Evolutionary conservation across 1,140 invertebrate genomes (phyloP), one percentile per base, ranked within the genome.

Genomic region (Hetaerina americana): DNA sequence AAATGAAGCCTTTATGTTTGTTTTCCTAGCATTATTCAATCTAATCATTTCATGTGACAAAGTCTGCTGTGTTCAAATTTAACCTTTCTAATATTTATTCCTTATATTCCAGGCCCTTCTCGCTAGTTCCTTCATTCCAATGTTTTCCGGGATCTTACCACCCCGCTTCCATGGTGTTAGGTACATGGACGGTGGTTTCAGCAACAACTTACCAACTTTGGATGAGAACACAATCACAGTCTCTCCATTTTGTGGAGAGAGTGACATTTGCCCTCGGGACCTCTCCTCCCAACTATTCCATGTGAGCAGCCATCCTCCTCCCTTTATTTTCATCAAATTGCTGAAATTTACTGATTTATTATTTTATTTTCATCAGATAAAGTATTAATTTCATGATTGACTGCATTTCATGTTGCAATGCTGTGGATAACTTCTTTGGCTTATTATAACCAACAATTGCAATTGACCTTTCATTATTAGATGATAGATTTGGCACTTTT

Each of bases 181-280:
- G 26, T 98, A 98, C 79, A 95, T 98, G 86, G 97, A 99, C 80
- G 97, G 97, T 27, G 96, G 96, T 5, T 93, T 97, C 77, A 96
- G 93, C 71, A 92, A 99, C 76, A 99, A 99, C 84, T 83, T 98
- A 75, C 96, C 96, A 1, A 89, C 92, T 1, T 80, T 98, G 15
- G 94, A 99, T 80, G 91, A 95, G 78, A 91, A 97, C 78, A 99
- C 97, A 0, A 91, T 99, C 71, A 98, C 96, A 0, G 93, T 99
- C 26, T 96, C 93, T 78, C 97, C 97, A 0, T 99, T 99, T 82
- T 94, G 94, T 77, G 97, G 97, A 0, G 96, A 99, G 81, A 94
- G 90, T 78, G 97, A 99, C 79, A 99, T 99, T 75, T 99, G 97
- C 82, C 97, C 97, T 0, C 85, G 90, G 70, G 97, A 99, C 81